Conservation (phyloP, 2,113 vertebrate species). For the Tonatia bakeri region DNA sequence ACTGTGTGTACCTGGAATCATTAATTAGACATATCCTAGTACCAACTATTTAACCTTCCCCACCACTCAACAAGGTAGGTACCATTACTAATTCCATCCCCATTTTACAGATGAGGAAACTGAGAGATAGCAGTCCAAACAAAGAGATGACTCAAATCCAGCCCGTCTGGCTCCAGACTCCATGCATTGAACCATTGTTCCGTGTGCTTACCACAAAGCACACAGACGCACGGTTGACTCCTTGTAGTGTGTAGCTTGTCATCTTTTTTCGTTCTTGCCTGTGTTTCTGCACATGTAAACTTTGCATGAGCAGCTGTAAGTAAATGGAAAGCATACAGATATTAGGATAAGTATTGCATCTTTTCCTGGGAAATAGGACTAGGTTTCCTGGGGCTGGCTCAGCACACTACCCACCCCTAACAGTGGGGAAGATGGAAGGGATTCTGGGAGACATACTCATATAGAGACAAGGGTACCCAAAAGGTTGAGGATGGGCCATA, state of each 20-base stretch:
- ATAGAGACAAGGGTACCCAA: neutral
- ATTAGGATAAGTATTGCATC: conserved; percentile 73
- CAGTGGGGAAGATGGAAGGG: neutral
- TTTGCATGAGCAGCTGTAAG: conserved; percentile 64
- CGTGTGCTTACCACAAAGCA: neutral
- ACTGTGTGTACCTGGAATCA: neutral
- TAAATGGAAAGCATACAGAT: conserved; percentile 70
- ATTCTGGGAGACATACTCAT: conserved; percentile 30
- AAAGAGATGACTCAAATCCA: neutral
- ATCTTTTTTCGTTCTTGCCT: conserved; percentile 61
- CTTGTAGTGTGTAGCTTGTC: neutral
- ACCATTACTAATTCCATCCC: neutral
- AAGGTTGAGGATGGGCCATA: neutral
- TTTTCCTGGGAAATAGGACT: conserved; percentile 73
- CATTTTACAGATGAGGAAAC: neutral
- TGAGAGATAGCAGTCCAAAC: neutral
- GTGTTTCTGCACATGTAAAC: conserved; percentile 47
- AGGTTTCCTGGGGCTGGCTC: conserved; percentile 67
- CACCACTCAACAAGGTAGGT: neutral
- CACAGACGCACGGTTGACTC: neutral
- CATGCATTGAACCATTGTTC: neutral
- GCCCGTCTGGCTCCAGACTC: neutral
- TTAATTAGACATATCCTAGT: neutral
- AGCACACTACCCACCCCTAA: neutral
- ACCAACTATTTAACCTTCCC: neutral